Conservation (phyloP, 2,888 invertebrate genomes). For the Agrilus biguttatus region DNA sequence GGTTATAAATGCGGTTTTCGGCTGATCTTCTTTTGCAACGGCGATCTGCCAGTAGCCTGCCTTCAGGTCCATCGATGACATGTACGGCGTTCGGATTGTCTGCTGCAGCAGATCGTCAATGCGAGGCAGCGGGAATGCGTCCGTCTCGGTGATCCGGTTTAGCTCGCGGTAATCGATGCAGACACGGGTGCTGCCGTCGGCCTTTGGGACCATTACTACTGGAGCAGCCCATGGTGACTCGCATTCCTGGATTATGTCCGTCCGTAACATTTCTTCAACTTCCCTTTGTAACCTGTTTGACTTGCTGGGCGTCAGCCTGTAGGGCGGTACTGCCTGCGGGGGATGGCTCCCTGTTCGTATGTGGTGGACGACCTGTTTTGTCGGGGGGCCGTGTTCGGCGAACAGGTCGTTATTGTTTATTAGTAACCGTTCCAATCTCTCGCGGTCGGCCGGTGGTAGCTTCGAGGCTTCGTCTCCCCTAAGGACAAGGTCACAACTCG, state of each 20-base stretch:
- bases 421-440: too few relatives aligned
- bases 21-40: conserved; percentile 12
- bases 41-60: conserved; percentile 24
- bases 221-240: conserved; percentile 24
- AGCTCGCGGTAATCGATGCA: conserved; percentile 22
- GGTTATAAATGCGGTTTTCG: conserved; percentile 20
- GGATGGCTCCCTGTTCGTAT: too few relatives aligned
- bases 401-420: too few relatives aligned
- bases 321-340: conserved; percentile 21
- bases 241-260: conserved; percentile 22
- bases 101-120: conserved; percentile 21
- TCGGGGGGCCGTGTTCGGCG: too few relatives aligned
- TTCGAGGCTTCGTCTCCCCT: too few relatives aligned
- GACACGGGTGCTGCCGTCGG: conserved; percentile 15
- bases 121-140: conserved; percentile 22
- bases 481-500: too few relatives aligned
- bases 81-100: conserved; percentile 14
- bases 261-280: conserved; percentile 12
- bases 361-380: too few relatives aligned
- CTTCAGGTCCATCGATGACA: conserved; percentile 19
- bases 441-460: too few relatives aligned
- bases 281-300: not conserved
- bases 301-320: conserved; percentile 15
- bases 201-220: conserved; percentile 21
- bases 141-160: conserved; percentile 11